Percentiles rank a stretch among this genome's conserved stretches.
Conservation (phyloP, 1,140 invertebrate genomes). For the Macrotrachela quadricornifera region DNA sequence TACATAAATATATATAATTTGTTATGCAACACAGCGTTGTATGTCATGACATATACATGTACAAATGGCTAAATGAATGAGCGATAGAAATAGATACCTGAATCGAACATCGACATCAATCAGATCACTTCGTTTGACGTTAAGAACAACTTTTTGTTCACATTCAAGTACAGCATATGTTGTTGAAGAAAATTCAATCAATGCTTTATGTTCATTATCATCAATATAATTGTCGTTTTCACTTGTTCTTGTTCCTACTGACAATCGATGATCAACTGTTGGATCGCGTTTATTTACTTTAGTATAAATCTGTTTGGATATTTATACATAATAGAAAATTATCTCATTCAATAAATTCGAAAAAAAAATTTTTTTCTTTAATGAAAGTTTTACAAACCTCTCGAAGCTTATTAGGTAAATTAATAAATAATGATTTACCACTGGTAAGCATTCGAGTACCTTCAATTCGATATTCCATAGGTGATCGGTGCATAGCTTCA, state of each 20-base stretch:
- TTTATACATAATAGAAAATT: too few relatives aligned
- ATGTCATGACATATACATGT: too few relatives aligned
- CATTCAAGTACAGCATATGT: conserved; percentile 38
- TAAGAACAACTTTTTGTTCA: conserved; percentile 35
- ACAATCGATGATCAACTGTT: background rate
- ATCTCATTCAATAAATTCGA: background rate
- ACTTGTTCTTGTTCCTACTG: background rate
- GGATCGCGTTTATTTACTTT: background rate
- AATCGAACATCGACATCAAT: background rate
- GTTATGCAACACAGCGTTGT: too few relatives aligned
- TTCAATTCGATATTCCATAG: conserved; percentile 41
- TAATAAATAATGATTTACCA: conserved; percentile 11
- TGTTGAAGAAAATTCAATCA: conserved; percentile 39
- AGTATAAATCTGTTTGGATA: too few relatives aligned
- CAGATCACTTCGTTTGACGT: conserved; percentile 34
- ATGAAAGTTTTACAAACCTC: background rate
- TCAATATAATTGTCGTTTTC: too few relatives aligned
- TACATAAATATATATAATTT: too few relatives aligned
- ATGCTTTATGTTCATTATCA: conserved; percentile 21
- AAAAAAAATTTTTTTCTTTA: background rate
- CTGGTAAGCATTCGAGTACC: conserved; percentile 38
- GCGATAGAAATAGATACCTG: background rate
- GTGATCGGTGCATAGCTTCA: conserved; percentile 33
- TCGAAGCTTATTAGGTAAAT: background rate
- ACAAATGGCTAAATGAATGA: background rate